These are phyloP conservation scores for Nannobrachium achirus DNA, from an alignment of 2,113 vertebrate species.

Conservation along the genomic window DNA sequence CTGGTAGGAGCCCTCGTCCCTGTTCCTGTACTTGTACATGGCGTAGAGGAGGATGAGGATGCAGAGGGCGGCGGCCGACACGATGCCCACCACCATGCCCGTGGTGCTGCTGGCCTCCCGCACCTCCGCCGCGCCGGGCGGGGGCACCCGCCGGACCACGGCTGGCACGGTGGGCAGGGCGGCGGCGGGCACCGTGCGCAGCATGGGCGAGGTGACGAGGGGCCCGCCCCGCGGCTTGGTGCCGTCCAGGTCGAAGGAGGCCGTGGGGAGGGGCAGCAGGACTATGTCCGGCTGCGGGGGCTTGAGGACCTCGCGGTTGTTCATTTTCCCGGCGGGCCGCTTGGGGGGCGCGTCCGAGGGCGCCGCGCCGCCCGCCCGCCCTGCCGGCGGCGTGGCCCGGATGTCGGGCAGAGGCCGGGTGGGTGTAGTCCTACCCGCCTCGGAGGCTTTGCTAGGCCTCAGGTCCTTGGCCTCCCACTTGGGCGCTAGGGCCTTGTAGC, in stretches of 20 bases:
- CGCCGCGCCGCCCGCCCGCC: conserved; percentile 76
- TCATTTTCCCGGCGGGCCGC: conserved; percentile 99
- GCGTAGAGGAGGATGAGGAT: conserved; percentile 99
- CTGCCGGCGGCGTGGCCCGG: conserved; percentile 87
- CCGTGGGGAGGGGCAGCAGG: conserved; percentile 94
- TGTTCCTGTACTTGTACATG: conserved; percentile 99
- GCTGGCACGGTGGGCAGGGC: conserved; percentile 95
- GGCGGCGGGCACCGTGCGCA: conserved; percentile 95
- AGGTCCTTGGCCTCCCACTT: conserved; percentile 99
- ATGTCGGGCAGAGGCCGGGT: conserved; percentile 93
- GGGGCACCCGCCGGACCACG: conserved; percentile 89
- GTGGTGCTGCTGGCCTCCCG: conserved; percentile 99
- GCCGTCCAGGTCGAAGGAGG: conserved; percentile 93
- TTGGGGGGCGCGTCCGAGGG: conserved; percentile 94
- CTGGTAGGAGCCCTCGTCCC: conserved; percentile 99
- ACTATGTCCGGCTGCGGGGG: conserved; percentile 95
- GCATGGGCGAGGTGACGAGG: conserved; percentile 98
- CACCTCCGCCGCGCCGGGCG: conserved; percentile 96
- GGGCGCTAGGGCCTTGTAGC: conserved; percentile 98
- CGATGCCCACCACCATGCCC: conserved; percentile 99
- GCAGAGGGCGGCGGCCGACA: conserved; percentile 97
- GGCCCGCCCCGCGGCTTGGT: conserved; percentile 95
- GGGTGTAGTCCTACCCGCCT: conserved; percentile 97
- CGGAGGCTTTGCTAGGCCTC: conserved; percentile 98
- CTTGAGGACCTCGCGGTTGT: conserved; percentile 97